Conservation (phyloP, 2,113 vertebrate genomes). For the Thunnus thynnus region DNA sequence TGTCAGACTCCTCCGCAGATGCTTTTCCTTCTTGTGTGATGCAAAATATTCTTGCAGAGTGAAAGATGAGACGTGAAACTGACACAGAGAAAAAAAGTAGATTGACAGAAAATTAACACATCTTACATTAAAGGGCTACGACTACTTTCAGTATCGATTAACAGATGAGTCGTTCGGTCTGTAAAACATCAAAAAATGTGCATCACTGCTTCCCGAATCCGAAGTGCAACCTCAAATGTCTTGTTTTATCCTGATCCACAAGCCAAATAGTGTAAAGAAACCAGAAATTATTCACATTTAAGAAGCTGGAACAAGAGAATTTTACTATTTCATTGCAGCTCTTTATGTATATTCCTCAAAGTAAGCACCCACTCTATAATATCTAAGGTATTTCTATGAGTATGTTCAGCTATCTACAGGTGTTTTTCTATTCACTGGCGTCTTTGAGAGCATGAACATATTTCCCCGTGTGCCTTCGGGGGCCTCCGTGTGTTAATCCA, state of each 20-base stretch:
- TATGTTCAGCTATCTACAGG: constrained; percentile 7
- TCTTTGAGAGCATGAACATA: constrained; percentile 10
- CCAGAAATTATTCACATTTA: no score
- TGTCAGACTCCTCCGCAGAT: background rate
- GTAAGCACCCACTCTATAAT: background rate
- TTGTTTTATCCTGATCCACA: no score
- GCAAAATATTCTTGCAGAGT: background rate
- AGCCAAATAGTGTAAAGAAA: no score
- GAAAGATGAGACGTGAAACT: background rate
- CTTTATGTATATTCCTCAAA: no score
- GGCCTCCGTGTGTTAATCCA: constrained; percentile 45
- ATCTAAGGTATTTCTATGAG: background rate
- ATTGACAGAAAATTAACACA: background rate
- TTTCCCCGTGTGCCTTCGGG: background rate
- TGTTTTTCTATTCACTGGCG: background rate
- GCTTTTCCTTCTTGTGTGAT: background rate
- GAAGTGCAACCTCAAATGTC: no score
- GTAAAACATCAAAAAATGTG: no score
- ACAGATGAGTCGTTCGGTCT: no score
- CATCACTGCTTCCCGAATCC: no score
- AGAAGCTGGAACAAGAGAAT: no score
- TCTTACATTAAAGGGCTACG: no score
- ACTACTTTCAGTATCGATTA: no score
- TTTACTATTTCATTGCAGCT: no score
- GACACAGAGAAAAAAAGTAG: background rate